These are phyloP conservation scores for Xylophagus ater DNA, from an alignment of 2,888 invertebrate genomes.

Conservation along the genomic window DNA sequence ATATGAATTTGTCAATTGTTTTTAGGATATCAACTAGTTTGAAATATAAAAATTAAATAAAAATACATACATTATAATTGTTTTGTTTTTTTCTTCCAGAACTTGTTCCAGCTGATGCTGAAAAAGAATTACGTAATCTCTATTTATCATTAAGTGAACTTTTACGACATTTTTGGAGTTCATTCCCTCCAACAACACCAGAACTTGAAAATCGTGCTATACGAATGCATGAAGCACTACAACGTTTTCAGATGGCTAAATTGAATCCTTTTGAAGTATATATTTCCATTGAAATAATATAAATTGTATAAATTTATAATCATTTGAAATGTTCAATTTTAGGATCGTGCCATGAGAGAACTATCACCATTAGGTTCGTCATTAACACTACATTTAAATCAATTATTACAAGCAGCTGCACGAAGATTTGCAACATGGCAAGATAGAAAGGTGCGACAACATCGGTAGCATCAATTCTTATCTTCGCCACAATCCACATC, in stretches of 20 bases:
- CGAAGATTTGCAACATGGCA: slow-evolving; percentile 82
- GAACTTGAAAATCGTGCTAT: slow-evolving; percentile 66
- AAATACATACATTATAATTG: too few species aligned
- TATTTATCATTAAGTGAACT: slow-evolving; percentile 83
- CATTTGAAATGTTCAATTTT: slow-evolving; percentile 14
- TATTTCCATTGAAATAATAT: slow-evolving; percentile 10
- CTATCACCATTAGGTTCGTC: slow-evolving; percentile 69
- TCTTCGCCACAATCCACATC: too few species aligned
- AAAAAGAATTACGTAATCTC: slow-evolving; percentile 70
- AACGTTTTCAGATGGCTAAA: slow-evolving; percentile 77
- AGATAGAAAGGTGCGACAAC: slow-evolving; percentile 50
- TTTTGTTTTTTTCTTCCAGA: slow-evolving; percentile 51
- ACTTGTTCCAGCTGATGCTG: slow-evolving; percentile 70
- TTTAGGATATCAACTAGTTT: too few species aligned
- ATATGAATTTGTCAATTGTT: too few species aligned
- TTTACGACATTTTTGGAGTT: slow-evolving; percentile 87
- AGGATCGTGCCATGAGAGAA: slow-evolving; percentile 74
- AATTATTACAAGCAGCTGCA: slow-evolving; percentile 74
- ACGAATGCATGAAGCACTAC: slow-evolving; percentile 82
- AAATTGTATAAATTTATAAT: neutral
- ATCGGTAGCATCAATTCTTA: slow-evolving; percentile 33
- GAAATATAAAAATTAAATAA: slow-evolving; percentile 9
- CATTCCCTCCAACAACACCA: slow-evolving; percentile 72
- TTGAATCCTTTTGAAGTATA: slow-evolving; percentile 72
- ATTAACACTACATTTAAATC: slow-evolving; percentile 75